Conservation (phyloP, 53 echinoderm and acorn worm genomes). For the Hippasteria phrygiana region DNA sequence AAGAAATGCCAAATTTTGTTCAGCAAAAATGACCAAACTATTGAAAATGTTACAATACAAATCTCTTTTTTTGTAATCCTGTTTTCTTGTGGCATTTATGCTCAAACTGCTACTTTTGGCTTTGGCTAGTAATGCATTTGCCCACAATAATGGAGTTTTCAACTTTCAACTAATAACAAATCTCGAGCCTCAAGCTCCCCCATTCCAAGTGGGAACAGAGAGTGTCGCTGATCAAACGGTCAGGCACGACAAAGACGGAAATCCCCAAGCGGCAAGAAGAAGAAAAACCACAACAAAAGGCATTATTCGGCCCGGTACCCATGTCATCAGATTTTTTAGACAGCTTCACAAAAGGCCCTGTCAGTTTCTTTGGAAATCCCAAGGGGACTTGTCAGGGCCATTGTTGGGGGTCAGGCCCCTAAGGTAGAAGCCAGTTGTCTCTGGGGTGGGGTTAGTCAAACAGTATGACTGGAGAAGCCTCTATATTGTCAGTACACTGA, state of each 20-base stretch:
- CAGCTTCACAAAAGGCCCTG: background rate
- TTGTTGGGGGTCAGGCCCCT: constrained; percentile 11
- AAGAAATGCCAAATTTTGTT: too few species aligned
- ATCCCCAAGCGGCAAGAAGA: background rate
- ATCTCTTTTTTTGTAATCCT: too few species aligned
- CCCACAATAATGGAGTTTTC: background rate
- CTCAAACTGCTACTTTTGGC: too few species aligned
- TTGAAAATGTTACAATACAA: too few species aligned
- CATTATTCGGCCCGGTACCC: background rate
- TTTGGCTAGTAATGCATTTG: too few species aligned
- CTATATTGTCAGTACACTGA: background rate
- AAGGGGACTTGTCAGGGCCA: constrained; percentile 5
- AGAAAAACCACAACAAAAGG: background rate
- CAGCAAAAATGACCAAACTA: too few species aligned
- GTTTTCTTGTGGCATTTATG: too few species aligned
- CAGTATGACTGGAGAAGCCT: background rate
- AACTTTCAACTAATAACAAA: background rate
- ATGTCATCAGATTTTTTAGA: too few species aligned
- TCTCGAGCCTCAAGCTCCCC: background rate
- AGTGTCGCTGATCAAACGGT: background rate
- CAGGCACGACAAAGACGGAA: background rate
- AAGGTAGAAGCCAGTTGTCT: background rate
- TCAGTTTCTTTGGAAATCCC: background rate
- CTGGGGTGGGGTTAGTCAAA: background rate
- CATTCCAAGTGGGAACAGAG: background rate